phyloP scores from a whole-genome alignment of 2,113 vertebrate genomes.

The Eretmochelys imbricata region DNA sequence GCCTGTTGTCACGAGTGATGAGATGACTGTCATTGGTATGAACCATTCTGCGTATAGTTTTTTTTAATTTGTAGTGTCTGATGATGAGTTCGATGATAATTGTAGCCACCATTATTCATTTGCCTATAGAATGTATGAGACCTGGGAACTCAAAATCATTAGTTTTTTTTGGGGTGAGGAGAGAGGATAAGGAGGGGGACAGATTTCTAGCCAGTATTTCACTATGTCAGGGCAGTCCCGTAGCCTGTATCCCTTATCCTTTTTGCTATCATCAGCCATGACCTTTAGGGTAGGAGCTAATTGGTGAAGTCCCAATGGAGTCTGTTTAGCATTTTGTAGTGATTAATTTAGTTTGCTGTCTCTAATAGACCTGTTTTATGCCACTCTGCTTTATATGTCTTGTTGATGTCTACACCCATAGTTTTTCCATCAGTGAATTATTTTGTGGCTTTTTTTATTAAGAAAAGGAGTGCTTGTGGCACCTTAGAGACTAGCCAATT shows the following conservation, averaged over 20 bases:
- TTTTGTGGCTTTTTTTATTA: not conserved
- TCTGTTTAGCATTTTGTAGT: not conserved
- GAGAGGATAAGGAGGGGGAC: not conserved
- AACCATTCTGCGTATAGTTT: not conserved
- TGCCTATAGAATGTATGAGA: not conserved
- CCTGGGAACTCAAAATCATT: not conserved
- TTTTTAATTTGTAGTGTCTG: not conserved
- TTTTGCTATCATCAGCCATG: not conserved
- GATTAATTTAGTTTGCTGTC: not conserved
- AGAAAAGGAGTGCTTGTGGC: too few relatives aligned
- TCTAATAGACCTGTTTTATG: not conserved
- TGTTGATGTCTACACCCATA: not conserved
- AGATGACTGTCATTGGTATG: not conserved
- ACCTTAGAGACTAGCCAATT: too few relatives aligned
- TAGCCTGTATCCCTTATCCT: not conserved
- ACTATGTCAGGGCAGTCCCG: not conserved
- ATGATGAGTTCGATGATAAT: not conserved
- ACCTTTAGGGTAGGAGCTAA: not conserved
- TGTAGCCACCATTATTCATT: not conserved
- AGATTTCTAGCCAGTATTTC: not conserved
- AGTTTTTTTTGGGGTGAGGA: not conserved
- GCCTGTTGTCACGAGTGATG: not conserved
- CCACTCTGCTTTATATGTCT: not conserved
- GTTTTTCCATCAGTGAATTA: not conserved
- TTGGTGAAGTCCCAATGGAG: not conserved